Conservation (phyloP, 2,888 invertebrate genomes). For the Lepidocyrtoides sp. region DNA sequence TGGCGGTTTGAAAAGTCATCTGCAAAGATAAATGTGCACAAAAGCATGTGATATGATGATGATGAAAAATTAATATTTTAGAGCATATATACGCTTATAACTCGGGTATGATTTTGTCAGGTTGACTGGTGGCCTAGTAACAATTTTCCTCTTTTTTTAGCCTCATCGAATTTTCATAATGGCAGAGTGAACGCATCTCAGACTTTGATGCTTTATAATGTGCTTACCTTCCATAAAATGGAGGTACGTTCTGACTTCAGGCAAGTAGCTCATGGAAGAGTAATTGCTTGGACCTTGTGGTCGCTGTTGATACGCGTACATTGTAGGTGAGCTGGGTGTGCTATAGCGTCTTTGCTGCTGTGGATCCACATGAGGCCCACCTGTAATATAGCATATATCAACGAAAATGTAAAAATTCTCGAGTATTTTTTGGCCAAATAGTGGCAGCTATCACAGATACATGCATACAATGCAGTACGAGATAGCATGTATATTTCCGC, state of each 20-base stretch:
- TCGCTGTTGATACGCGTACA: constrained; percentile 67
- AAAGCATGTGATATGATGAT: not conserved
- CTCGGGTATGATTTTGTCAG: not conserved
- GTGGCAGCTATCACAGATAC: not conserved
- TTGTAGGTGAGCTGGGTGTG: constrained; percentile 78
- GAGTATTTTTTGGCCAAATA: not conserved
- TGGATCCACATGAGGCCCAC: constrained; percentile 76
- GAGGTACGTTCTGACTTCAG: constrained; percentile 78
- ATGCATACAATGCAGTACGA: constrained; percentile 49
- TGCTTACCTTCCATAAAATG: constrained; percentile 78
- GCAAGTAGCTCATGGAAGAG: constrained; percentile 80
- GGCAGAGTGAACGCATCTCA: not conserved
- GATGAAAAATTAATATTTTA: not conserved
- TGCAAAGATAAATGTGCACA: not conserved
- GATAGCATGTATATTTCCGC: not conserved
- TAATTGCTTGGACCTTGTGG: constrained; percentile 71
- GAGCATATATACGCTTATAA: no score
- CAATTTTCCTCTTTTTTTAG: not conserved
- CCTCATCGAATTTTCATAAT: not conserved
- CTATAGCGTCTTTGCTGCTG: constrained; percentile 73
- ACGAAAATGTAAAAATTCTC: not conserved
- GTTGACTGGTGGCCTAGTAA: not conserved
- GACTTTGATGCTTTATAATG: constrained; percentile 28
- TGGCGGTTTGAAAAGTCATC: constrained; percentile 78
- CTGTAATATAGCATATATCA: constrained; percentile 52